Evolutionary conservation across 2,888 invertebrate species (phyloP).

Genomic region (Rotaria socialis): DNA sequence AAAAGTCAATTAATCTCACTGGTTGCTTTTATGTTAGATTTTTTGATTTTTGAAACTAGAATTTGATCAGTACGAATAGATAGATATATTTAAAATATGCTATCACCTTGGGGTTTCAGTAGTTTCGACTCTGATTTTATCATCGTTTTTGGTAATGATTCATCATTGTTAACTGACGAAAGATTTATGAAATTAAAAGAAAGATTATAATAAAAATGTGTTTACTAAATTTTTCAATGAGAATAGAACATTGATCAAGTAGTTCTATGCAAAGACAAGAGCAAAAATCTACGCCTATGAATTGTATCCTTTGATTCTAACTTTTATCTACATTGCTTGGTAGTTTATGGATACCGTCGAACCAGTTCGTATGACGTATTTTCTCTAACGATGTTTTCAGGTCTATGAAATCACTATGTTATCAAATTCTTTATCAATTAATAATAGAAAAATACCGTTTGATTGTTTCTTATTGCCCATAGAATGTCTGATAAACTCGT

Average conservation of each 20-base stretch:
- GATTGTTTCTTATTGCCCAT: background rate
- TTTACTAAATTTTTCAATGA: background rate
- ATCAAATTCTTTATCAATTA: background rate
- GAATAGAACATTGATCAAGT: conserved; percentile 3
- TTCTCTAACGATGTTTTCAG: background rate
- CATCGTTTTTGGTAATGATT: background rate
- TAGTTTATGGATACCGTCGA: background rate
- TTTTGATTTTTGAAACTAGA: background rate
- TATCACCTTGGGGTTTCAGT: background rate
- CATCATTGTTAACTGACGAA: background rate
- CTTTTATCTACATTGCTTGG: background rate
- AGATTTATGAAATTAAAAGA: background rate
- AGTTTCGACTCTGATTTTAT: background rate
- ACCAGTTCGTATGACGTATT: background rate
- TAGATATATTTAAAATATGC: background rate
- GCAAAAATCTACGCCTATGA: background rate
- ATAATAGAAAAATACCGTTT: background rate
- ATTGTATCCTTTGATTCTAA: background rate
- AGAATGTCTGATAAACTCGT: background rate
- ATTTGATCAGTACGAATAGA: background rate
- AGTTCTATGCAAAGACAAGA: background rate
- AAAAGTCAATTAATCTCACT: background rate
- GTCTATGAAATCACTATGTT: background rate
- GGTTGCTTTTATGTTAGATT: background rate
- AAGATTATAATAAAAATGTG: background rate